Conservation (phyloP, 1,140 invertebrate genomes). For the Glomeris maerens region DNA sequence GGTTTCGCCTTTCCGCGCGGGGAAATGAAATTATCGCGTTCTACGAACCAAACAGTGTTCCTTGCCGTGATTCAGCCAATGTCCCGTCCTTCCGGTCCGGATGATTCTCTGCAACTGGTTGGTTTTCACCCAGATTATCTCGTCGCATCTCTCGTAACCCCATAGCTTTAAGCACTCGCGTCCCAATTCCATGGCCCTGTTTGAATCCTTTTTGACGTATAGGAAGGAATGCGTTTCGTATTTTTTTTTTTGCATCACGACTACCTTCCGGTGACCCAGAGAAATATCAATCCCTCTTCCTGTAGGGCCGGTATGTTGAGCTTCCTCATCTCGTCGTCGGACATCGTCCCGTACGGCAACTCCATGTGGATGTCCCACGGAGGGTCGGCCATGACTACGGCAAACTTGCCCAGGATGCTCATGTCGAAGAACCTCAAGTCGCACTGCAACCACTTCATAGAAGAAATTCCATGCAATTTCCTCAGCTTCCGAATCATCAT, state of each 20-base stretch:
- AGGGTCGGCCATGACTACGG: slow-evolving; percentile 89
- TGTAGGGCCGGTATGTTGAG: slow-evolving; percentile 78
- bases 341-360: slow-evolving; percentile 97
- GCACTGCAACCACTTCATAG: slow-evolving; percentile 80
- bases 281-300: slow-evolving; percentile 88
- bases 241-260: not conserved
- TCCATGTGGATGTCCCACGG: slow-evolving; percentile 99
- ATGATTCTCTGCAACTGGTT: slow-evolving; percentile 96
- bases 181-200: slow-evolving; percentile 89
- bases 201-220: slow-evolving; percentile 6
- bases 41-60: slow-evolving; percentile 77
- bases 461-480: too few relatives aligned
- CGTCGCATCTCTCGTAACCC: slow-evolving; percentile 93
- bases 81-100: slow-evolving; percentile 85
- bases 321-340: slow-evolving; percentile 95
- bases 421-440: slow-evolving; percentile 90
- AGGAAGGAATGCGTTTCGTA: not conserved
- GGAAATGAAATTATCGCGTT: too few relatives aligned
- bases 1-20: too few relatives aligned
- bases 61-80: slow-evolving; percentile 98
- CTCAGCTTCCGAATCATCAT: too few relatives aligned
- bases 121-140: slow-evolving; percentile 98
- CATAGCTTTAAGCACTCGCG: slow-evolving; percentile 79
- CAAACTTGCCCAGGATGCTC: slow-evolving; percentile 84
- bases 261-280: slow-evolving; percentile 89